These are phyloP conservation scores for Kryptopterus vitreolus DNA, from an alignment of 2,797 vertebrate species.

Conservation along the genomic window DNA sequence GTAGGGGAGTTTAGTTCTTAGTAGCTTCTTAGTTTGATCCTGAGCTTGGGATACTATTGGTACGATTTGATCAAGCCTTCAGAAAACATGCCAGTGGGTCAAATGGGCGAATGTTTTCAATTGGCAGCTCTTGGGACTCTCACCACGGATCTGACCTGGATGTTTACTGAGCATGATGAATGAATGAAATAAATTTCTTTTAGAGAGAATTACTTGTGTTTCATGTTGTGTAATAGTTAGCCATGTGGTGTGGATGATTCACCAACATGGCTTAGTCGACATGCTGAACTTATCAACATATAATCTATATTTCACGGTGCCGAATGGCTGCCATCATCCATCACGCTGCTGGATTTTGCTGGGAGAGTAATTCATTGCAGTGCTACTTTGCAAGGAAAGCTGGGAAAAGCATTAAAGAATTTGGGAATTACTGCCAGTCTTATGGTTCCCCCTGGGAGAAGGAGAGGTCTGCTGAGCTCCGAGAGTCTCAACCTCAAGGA, in stretches of 20 bases:
- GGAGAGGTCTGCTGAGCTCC: constrained; percentile 65
- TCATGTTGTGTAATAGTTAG: constrained; percentile 20
- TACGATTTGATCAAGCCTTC: not conserved
- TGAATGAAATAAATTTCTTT: not conserved
- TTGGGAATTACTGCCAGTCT: constrained; percentile 69
- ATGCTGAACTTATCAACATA: constrained; percentile 32
- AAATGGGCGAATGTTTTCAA: not conserved
- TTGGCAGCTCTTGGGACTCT: not conserved
- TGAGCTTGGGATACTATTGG: not conserved
- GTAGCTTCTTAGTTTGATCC: not conserved
- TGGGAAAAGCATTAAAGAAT: constrained; percentile 73
- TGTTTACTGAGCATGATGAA: not conserved
- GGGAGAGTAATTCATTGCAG: constrained; percentile 59
- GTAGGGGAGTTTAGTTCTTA: not conserved
- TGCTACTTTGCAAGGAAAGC: constrained; percentile 61
- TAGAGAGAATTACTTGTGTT: not conserved
- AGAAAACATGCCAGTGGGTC: not conserved
- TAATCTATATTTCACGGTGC: constrained; percentile 38
- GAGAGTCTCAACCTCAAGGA: constrained; percentile 60
- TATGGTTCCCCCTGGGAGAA: constrained; percentile 65
- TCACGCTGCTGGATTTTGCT: constrained; percentile 61
- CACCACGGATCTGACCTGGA: not conserved
- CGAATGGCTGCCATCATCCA: constrained; percentile 43
- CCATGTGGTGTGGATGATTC: constrained; percentile 10
- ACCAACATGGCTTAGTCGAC: constrained; percentile 21